Evolutionary conservation across 1,140 invertebrate genomes (phyloP).

Genomic region (Danaus melanippus): DNA sequence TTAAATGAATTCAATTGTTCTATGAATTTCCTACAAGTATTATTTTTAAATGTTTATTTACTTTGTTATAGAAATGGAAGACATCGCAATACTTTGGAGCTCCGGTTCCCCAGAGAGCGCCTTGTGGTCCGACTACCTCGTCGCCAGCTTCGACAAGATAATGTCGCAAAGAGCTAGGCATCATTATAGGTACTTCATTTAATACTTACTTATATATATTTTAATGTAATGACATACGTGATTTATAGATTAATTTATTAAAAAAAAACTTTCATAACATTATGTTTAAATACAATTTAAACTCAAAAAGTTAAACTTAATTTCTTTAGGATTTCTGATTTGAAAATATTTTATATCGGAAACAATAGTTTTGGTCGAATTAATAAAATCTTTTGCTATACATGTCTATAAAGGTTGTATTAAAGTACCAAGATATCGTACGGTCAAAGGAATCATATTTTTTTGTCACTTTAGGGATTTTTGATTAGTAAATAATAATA

Average conservation of each 20-base stretch:
- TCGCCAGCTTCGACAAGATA: conserved; percentile 85
- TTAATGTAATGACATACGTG: too few species aligned
- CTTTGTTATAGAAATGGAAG: conserved; percentile 76
- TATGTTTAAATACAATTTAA: background rate
- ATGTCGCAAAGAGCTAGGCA: conserved; percentile 82
- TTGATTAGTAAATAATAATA: background rate
- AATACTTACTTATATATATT: background rate
- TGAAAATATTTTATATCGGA: too few species aligned
- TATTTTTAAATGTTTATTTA: too few species aligned
- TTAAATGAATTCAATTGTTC: too few species aligned
- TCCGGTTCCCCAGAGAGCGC: conserved; percentile 81
- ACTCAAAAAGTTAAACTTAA: background rate
- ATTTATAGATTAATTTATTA: background rate
- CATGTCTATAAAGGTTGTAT: too few species aligned
- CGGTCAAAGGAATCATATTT: too few species aligned
- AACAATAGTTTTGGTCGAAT: too few species aligned
- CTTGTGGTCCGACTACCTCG: conserved; percentile 85
- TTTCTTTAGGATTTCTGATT: too few species aligned
- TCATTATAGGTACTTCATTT: conserved; percentile 75
- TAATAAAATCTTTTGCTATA: too few species aligned
- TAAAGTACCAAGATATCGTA: too few species aligned
- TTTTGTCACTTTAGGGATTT: too few species aligned
- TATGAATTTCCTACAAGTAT: too few species aligned
- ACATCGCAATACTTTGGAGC: conserved; percentile 84
- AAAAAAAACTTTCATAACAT: background rate